A percentile compares a stretch with the other conserved stretches of the same genome.
Evolutionary conservation across 2,888 invertebrate genomes (phyloP).

Genomic region (Patella ulyssiponensis): DNA sequence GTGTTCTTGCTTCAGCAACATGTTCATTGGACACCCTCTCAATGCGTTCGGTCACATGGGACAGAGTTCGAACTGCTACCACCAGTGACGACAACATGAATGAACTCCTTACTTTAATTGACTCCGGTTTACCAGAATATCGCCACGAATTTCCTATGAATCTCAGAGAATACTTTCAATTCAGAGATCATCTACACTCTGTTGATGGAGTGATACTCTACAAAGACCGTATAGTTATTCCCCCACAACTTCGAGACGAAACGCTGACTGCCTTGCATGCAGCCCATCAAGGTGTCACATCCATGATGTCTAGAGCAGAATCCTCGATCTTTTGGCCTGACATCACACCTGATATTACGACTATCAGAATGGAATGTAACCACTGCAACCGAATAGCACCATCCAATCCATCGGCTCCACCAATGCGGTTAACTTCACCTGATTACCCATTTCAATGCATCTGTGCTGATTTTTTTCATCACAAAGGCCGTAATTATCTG

Average conservation of each 20-base stretch:
- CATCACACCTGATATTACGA: constrained; percentile 40
- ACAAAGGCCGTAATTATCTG: constrained; percentile 39
- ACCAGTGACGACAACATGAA: constrained; percentile 37
- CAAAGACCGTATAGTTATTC: constrained; percentile 46
- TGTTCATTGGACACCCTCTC: constrained; percentile 14
- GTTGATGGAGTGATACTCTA: constrained; percentile 44
- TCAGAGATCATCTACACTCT: constrained; percentile 28
- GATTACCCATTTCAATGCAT: constrained; percentile 44
- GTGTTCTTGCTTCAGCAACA: not conserved
- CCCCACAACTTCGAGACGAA: constrained; percentile 35
- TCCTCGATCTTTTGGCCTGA: constrained; percentile 49
- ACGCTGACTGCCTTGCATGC: constrained; percentile 30
- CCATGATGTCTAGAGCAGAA: constrained; percentile 39
- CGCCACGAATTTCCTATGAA: constrained; percentile 26
- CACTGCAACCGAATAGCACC: constrained; percentile 44
- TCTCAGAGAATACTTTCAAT: constrained; percentile 31
- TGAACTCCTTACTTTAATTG: constrained; percentile 14
- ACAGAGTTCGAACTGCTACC: constrained; percentile 35
- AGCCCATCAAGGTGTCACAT: constrained; percentile 39
- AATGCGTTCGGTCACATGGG: constrained; percentile 41
- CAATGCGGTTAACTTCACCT: constrained; percentile 30
- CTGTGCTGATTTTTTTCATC: constrained; percentile 37
- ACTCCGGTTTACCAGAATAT: constrained; percentile 25
- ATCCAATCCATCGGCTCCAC: constrained; percentile 46
- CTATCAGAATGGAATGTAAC: constrained; percentile 29